Evolutionary conservation across 1,140 invertebrate species (phyloP).

Genomic region (Plectrocnemia conspersa): DNA sequence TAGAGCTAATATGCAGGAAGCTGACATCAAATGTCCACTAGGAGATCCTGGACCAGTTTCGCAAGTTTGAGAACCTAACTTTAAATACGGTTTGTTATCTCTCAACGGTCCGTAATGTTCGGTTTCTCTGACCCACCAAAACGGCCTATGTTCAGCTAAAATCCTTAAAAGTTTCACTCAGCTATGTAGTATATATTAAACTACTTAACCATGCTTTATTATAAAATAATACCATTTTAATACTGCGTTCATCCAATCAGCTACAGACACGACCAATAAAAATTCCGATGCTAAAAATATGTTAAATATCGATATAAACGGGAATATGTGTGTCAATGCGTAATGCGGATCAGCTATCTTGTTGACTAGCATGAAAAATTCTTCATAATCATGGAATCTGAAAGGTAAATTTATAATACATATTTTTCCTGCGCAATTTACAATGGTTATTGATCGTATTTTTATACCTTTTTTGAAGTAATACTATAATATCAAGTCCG

Average conservation of each 20-base stretch:
- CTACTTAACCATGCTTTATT: neutral
- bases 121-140: conserved; percentile 32
- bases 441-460: neutral
- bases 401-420: conserved; percentile 9
- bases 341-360: conserved; percentile 23
- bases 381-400: conserved; percentile 21
- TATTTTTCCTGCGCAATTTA: neutral
- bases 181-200: neutral
- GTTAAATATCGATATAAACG: conserved; percentile 23
- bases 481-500: conserved; percentile 9
- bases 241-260: conserved; percentile 26
- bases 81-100: conserved; percentile 14
- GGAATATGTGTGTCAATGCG: conserved; percentile 18
- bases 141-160: conserved; percentile 29
- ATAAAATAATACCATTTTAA: conserved; percentile 34
- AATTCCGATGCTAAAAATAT: conserved; percentile 25
- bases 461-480: conserved; percentile 12
- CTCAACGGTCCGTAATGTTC: conserved; percentile 22
- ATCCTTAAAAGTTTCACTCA: conserved; percentile 21
- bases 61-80: conserved; percentile 22
- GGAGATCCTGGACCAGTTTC: conserved; percentile 32
- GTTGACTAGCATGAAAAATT: conserved; percentile 22
- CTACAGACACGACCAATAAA: conserved; percentile 15
- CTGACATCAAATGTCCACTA: conserved; percentile 27
- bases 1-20: conserved; percentile 9